phyloP scores from a whole-genome alignment of 2,797 vertebrate genomes.

The Gobio occitaniae region DNA sequence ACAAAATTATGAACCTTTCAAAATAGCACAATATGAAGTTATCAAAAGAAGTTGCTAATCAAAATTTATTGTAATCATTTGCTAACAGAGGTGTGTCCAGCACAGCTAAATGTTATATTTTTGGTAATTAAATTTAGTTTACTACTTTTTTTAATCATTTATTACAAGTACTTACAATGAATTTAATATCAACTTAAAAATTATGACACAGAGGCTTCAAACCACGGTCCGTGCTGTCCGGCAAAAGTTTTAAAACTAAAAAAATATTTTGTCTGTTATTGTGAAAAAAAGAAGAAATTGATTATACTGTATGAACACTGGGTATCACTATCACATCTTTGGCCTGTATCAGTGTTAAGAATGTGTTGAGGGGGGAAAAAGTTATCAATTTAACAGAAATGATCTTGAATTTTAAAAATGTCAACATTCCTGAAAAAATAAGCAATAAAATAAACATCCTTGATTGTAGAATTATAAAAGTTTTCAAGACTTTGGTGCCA shows the following conservation, averaged over 20 bases:
- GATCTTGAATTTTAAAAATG: background rate
- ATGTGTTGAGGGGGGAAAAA: background rate
- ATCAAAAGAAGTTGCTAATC: background rate
- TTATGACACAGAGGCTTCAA: background rate
- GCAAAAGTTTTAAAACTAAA: background rate
- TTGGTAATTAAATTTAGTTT: background rate
- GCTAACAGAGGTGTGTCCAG: background rate
- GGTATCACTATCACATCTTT: conserved; percentile 8
- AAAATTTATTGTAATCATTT: background rate
- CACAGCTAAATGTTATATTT: background rate
- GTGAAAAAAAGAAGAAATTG: background rate
- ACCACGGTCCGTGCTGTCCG: too few species aligned
- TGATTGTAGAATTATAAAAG: background rate
- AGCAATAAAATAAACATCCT: background rate
- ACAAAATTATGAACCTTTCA: background rate
- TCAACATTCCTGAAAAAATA: background rate
- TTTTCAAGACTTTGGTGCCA: background rate
- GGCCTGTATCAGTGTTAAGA: background rate
- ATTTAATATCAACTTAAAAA: background rate
- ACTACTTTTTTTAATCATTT: background rate
- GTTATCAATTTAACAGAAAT: background rate
- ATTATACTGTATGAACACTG: background rate
- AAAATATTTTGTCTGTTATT: background rate
- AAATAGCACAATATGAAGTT: background rate
- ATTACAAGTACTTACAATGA: background rate